Evolutionary conservation across 2,113 vertebrate genomes (phyloP).

Genomic region (Neodontobutis hainanensis): DNA sequence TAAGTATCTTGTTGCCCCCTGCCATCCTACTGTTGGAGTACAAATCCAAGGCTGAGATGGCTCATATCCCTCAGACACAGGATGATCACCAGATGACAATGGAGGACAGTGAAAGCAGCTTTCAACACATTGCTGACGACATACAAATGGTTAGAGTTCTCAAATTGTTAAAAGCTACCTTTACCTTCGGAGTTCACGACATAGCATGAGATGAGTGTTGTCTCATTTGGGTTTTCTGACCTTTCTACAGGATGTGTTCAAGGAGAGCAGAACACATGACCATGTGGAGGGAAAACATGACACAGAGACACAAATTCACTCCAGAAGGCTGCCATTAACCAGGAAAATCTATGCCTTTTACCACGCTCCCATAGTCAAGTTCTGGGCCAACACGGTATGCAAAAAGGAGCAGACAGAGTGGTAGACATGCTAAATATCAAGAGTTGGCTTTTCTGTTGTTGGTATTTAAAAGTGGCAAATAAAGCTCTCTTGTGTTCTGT

Average conservation of each 20-base stretch:
- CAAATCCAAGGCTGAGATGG: slow-evolving; percentile 99
- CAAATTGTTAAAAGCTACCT: neutral
- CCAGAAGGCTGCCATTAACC: slow-evolving; percentile 91
- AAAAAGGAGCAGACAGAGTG: neutral
- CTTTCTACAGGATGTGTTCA: slow-evolving; percentile 89
- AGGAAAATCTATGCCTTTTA: slow-evolving; percentile 98
- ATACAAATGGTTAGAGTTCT: slow-evolving; percentile 86
- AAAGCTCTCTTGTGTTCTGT: neutral
- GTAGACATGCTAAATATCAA: neutral
- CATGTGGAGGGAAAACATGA: slow-evolving; percentile 84
- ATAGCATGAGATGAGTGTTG: neutral
- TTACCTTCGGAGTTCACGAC: neutral
- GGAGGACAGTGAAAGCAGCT: slow-evolving; percentile 98
- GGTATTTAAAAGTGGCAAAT: neutral
- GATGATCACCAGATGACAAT: slow-evolving; percentile 98
- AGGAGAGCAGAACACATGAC: slow-evolving; percentile 87
- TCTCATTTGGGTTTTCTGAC: slow-evolving; percentile 27
- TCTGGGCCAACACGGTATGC: slow-evolving; percentile 96
- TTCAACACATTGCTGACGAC: slow-evolving; percentile 87
- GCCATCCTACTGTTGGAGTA: slow-evolving; percentile 96
- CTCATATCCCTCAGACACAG: slow-evolving; percentile 97
- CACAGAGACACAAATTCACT: slow-evolving; percentile 86
- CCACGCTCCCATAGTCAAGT: slow-evolving; percentile 98
- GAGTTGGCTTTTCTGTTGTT: neutral
- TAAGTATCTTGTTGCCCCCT: slow-evolving; percentile 96